Evolutionary conservation across 2,888 invertebrate species (phyloP), one percentile per base, ranked within the genome.

Genomic region (Pasiphila rectangulata): DNA sequence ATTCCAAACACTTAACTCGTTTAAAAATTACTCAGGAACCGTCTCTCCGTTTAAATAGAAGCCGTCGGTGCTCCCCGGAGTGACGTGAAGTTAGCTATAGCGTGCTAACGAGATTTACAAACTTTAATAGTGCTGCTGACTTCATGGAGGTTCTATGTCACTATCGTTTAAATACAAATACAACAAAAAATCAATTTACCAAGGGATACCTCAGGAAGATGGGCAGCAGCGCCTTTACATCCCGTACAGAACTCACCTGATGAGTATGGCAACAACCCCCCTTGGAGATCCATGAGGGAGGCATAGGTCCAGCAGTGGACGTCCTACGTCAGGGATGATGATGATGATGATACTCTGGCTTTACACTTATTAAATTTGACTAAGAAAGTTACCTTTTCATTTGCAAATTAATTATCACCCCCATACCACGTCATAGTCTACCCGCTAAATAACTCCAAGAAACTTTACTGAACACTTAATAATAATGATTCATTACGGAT

Each of bases 21-120:
- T 47, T 35, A 24, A 44, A 44, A 43, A 40, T 24, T 43, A 49
- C 38, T 43, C 43, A 39, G 43, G 17, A 19, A 27, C 29, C 21
- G 37, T 29, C 34, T 6, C 23, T 4, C 30, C 23, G 19, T 35
- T 29, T 43, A 25, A 15, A 48, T 6, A 27, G 34, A 35, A 35
- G 43, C 20, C 13, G 35, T 39, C 39, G 29, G n/a, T 9, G 2
- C 12, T 25, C 4, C n/a, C n/a, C 4, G 5, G 30, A 30, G 30
- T 30, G 7, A 9, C 16, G 16, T 30, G 30, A 30, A 30, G 30
- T 30, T 30, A 30, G 30, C 15, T 15, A 30, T 30, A 21, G 21
- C n/a, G n/a, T 21, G 21, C 21, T 21, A 30, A 30, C 17, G 5
- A 21, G 35, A 36, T 15, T 36, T n/a, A 36, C 20, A 13, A 21